phyloP scores from a whole-genome alignment of 2,888 invertebrate species.

The Drosophila rellima region DNA sequence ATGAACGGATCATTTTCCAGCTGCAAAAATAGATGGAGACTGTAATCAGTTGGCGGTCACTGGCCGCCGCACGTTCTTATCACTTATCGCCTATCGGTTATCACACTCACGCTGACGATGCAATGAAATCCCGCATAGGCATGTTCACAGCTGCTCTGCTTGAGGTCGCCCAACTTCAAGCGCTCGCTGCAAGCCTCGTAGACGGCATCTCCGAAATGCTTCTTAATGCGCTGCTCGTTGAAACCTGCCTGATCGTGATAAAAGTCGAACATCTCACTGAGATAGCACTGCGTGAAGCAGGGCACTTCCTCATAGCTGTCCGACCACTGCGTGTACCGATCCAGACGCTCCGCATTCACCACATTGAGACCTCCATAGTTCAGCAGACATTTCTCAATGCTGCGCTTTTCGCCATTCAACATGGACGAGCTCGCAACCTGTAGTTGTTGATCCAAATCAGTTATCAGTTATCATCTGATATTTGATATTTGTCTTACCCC shows the following conservation, averaged over 20 bases:
- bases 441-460: neutral
- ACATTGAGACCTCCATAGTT: constrained; percentile 72
- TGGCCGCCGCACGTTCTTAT: constrained; percentile 26
- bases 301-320: constrained; percentile 77
- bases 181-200: constrained; percentile 73
- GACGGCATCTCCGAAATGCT: constrained; percentile 72
- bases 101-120: constrained; percentile 75
- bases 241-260: constrained; percentile 73
- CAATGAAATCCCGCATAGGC: constrained; percentile 83
- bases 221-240: constrained; percentile 51
- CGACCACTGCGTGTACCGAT: constrained; percentile 79
- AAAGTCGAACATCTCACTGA: constrained; percentile 76
- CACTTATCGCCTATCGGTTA: constrained; percentile 25
- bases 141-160: constrained; percentile 64
- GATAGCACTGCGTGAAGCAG: constrained; percentile 81
- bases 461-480: neutral
- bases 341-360: constrained; percentile 66
- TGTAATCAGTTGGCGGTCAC: constrained; percentile 50
- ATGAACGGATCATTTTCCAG: constrained; percentile 82
- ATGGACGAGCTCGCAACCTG: constrained; percentile 37
- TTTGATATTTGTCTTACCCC: constrained; percentile 49
- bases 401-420: constrained; percentile 56
- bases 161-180: constrained; percentile 37
- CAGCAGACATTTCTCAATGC: constrained; percentile 67
- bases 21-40: constrained; percentile 46